phyloP scores from a whole-genome alignment of 2,888 invertebrate species.

The Phortica okadai region DNA sequence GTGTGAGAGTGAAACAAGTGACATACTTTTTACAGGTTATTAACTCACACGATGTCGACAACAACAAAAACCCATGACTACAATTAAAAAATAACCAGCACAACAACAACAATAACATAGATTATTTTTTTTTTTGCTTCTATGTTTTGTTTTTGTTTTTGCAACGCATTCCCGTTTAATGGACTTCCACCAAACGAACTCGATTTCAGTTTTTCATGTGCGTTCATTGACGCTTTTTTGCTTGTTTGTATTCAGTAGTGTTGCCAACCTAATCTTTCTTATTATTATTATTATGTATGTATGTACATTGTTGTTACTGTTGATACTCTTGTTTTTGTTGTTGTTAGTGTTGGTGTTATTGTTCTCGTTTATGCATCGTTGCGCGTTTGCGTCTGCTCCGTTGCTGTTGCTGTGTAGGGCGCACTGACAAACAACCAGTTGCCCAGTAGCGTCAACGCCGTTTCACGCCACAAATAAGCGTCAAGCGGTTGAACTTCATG shows the following conservation, averaged over 20 bases:
- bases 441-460: not conserved
- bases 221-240: conserved; percentile 25
- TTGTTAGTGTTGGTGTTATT: conserved; percentile 24
- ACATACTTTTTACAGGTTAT: conserved; percentile 71
- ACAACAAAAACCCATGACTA: conserved; percentile 36
- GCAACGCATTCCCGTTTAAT: conserved; percentile 22
- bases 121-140: conserved; percentile 36
- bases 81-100: not conserved
- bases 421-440: not conserved
- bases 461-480: not conserved
- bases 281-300: not conserved
- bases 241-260: not conserved
- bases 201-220: conserved; percentile 25
- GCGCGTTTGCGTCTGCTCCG: conserved; percentile 17
- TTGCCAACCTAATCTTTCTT: not conserved
- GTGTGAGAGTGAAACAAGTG: conserved; percentile 54
- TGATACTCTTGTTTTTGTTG: not conserved
- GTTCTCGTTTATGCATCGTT: conserved; percentile 35
- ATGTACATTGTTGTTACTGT: not conserved
- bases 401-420: conserved; percentile 8
- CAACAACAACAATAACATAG: conserved; percentile 33
- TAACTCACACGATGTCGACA: conserved; percentile 60
- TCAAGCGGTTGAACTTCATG: not conserved
- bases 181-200: conserved; percentile 6
- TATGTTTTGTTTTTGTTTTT: conserved; percentile 37